Base-by-base conservation (phyloP, 2,113 vertebrate genomes). In the Gila orcuttii region DNA sequence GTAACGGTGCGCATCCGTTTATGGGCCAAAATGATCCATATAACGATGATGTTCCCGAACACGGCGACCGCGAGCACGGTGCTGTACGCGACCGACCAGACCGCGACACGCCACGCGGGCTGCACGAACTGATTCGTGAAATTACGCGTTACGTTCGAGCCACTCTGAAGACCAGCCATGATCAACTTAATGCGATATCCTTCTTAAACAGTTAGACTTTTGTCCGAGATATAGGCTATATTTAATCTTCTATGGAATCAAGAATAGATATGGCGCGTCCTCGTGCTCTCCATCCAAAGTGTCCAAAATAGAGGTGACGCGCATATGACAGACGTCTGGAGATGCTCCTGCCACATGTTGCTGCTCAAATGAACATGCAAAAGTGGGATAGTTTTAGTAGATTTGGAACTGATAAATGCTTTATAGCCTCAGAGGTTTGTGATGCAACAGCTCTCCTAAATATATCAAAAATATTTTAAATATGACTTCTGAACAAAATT, bases 11-110 rank as follows among this genome's bases (percentile, higher is more conserved):
- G 93, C 96, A 97, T 97, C 83, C 95, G 94, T 87, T 96, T 96
- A 92, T 97, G 96, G 47, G 96, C 96, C 91, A 96, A 85, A 86
- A 97, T 96, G 92, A 97, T 96, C 96, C 96, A 97, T 86, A 97
- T 95, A 69, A 97, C 96, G 9, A 96, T 90, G 74, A 96, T 90
- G 84, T 97, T 97, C 9, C 96, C 96, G 36, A 96, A 95, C 79
- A 97, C 93, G 0, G 96, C 96, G 89, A 96, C 96, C 0, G 95
- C 93, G 87, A 96, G 95, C 80, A 96, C 95, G 0, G 86, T 88
- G 0, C 95, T 93, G 0, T 96, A 97, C 1, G 96, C 96, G 66
- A 96, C 90, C 13, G 96, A 96, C 96, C 96, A 97, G 8, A 96
- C 91, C 36, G 92, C 95, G 28, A 96, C 95, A 88, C 96, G 94